Evolutionary conservation across 2,113 vertebrate species (phyloP).

Genomic region (Chrysochloris asiatica): DNA sequence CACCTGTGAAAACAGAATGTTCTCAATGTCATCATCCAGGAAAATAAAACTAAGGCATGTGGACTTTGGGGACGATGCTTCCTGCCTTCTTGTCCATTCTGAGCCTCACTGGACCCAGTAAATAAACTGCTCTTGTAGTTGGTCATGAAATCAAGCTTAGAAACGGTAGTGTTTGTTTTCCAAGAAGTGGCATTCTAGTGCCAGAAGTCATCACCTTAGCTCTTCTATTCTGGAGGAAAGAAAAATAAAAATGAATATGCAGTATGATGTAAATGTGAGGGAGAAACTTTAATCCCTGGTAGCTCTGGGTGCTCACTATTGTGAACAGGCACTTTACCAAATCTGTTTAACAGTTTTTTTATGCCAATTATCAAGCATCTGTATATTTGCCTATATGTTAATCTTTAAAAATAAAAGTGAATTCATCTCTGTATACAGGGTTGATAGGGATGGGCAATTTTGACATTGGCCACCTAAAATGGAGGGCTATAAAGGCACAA

Average conservation of each 20-base stretch:
- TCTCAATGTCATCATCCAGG: slow-evolving; percentile 19
- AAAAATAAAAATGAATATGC: not conserved
- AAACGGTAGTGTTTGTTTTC: slow-evolving; percentile 53
- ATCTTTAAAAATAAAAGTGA: slow-evolving; percentile 3
- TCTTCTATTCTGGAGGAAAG: not conserved
- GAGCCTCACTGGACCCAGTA: not conserved
- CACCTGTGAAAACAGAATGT: slow-evolving; percentile 66
- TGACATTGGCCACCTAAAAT: too few species aligned
- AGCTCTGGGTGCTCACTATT: not conserved
- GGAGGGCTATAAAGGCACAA: too few species aligned
- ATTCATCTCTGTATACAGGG: too few species aligned
- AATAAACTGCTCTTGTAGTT: not conserved
- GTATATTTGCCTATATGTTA: not conserved
- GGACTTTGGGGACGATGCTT: slow-evolving; percentile 37
- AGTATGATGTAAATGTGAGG: not conserved
- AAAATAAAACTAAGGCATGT: slow-evolving; percentile 7
- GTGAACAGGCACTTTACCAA: not conserved
- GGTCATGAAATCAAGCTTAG: slow-evolving; percentile 11
- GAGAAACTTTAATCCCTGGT: not conserved
- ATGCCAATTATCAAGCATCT: not conserved
- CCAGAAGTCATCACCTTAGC: not conserved
- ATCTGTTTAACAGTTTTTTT: not conserved
- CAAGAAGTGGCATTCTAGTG: not conserved
- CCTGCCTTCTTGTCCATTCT: not conserved
- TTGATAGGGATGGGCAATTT: too few species aligned